Conservation (phyloP, 2,888 invertebrate species). For the Lochmaea capreae region DNA sequence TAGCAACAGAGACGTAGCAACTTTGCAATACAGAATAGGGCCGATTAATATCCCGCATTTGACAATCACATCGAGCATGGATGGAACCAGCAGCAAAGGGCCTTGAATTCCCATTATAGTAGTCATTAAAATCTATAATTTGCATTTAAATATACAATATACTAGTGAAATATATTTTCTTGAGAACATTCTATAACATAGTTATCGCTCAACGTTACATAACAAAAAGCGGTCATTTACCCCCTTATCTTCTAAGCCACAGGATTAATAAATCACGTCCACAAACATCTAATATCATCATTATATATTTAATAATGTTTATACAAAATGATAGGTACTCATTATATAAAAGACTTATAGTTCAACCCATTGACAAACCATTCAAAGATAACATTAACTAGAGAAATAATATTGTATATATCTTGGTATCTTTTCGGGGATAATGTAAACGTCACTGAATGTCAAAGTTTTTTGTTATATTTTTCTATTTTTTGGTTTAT, state of each 20-base stretch:
- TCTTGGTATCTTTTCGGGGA: no score
- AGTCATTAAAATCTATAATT: neutral
- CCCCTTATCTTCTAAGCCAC: constrained; percentile 1
- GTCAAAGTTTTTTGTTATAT: no score
- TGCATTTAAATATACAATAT: neutral
- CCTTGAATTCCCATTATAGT: no score
- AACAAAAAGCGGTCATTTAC: constrained; percentile 7
- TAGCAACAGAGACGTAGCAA: no score
- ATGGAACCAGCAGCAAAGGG: no score
- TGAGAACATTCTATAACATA: neutral
- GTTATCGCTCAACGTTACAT: neutral
- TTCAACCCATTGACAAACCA: neutral
- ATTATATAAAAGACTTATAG: neutral
- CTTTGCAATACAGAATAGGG: no score
- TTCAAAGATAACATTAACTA: neutral
- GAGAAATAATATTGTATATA: no score
- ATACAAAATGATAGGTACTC: neutral
- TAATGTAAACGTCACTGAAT: no score
- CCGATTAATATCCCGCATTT: no score
- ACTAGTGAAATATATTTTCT: neutral
- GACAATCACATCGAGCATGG: no score
- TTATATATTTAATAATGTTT: neutral
- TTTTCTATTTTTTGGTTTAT: no score
- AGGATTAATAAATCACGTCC: neutral
- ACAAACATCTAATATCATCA: neutral